Percentiles rank a stretch among this genome's conserved stretches.
phyloP scores from a whole-genome alignment of 2,113 vertebrate species.

The Hassar affinis region DNA sequence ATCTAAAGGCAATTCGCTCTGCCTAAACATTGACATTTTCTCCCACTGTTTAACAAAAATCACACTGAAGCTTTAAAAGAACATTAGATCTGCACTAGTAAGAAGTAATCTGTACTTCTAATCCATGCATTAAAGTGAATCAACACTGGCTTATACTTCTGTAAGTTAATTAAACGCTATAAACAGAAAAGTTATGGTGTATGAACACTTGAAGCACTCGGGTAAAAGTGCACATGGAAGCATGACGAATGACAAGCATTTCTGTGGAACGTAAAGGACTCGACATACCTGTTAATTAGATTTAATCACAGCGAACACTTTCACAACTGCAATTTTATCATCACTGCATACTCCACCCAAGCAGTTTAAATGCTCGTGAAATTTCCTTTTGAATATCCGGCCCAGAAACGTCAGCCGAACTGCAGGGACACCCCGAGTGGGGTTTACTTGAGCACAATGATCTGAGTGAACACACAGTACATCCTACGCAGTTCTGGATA shows the following conservation, averaged over 20 bases:
- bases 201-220: neutral
- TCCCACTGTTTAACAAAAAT: neutral
- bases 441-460: constrained; percentile 17
- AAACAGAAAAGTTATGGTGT: neutral
- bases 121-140: neutral
- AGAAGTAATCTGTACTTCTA: neutral
- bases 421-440: neutral
- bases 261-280: neutral
- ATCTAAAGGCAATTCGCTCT: neutral
- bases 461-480: neutral
- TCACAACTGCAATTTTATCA: neutral
- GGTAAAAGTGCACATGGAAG: neutral
- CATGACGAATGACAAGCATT: neutral
- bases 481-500: constrained; percentile 2
- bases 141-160: neutral
- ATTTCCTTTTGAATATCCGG: neutral
- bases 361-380: neutral
- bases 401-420: neutral
- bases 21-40: neutral
- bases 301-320: neutral
- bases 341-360: neutral
- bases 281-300: neutral
- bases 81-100: neutral
- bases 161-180: neutral
- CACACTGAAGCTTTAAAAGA: neutral